A percentile compares a stretch with the other conserved stretches of the same genome.
Conservation (phyloP, 2,797 vertebrate species). For the Lithobates pipiens region DNA sequence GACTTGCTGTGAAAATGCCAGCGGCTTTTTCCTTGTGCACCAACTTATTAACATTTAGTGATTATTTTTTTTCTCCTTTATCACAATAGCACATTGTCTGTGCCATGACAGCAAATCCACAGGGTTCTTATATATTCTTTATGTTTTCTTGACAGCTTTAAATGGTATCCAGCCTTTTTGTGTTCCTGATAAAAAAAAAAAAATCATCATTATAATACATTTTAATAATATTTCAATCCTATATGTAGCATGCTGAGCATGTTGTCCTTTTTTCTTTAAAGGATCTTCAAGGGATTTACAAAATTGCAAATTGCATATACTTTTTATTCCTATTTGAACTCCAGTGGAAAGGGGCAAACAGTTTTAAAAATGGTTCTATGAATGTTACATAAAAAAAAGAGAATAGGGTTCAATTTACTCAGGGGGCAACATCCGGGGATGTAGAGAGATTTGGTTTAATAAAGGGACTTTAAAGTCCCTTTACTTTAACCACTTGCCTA, state of each 20-base stretch:
- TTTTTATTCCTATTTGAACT: not conserved
- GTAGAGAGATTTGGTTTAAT: no score
- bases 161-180: conserved; percentile 48
- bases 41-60: conserved; percentile 49
- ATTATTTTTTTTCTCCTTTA: conserved; percentile 13
- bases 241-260: not conserved
- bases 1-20: conserved; percentile 40
- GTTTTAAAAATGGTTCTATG: not conserved
- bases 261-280: not conserved
- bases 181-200: not conserved
- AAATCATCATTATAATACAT: not conserved
- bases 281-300: not conserved
- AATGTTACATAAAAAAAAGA: not conserved
- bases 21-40: conserved; percentile 31
- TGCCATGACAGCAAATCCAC: not conserved
- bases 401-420: not conserved
- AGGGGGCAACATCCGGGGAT: not conserved
- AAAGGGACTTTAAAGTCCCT: no score
- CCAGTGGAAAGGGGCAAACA: conserved; percentile 6
- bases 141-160: conserved; percentile 50
- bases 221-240: not conserved
- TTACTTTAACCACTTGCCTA: no score
- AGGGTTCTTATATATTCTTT: conserved; percentile 24
- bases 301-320: not conserved
- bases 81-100: not conserved